Percentiles rank a stretch among this genome's conserved stretches.
Conservation (phyloP, 2,888 invertebrate species). For the Neoaliturus tenellus region DNA sequence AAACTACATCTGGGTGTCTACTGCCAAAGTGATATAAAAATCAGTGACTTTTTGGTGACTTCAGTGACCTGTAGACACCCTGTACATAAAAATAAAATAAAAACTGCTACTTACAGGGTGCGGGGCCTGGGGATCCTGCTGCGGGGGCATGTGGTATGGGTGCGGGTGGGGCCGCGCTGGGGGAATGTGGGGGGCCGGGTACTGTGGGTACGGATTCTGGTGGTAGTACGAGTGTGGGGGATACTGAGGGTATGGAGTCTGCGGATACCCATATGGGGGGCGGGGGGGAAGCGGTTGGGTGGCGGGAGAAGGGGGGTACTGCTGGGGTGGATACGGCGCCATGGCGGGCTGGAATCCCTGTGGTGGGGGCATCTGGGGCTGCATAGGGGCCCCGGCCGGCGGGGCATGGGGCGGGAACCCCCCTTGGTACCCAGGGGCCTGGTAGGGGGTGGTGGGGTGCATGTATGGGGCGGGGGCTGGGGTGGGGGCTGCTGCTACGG, state of each 20-base stretch:
- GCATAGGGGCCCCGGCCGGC: slow-evolving; percentile 58
- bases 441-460: slow-evolving; percentile 59
- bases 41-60: too few species aligned
- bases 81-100: too few species aligned
- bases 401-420: slow-evolving; percentile 65
- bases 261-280: slow-evolving; percentile 75
- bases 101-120: slow-evolving; percentile 49
- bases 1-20: too few species aligned
- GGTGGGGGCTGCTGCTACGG: slow-evolving; percentile 44
- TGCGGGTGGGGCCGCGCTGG: slow-evolving; percentile 59
- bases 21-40: too few species aligned
- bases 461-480: slow-evolving; percentile 55
- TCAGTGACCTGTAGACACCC: too few species aligned
- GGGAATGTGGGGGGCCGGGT: slow-evolving; percentile 56
- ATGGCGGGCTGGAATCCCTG: slow-evolving; percentile 70
- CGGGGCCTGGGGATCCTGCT: slow-evolving; percentile 50
- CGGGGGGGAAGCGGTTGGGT: slow-evolving; percentile 73
- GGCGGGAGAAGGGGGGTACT: slow-evolving; percentile 69
- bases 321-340: slow-evolving; percentile 76
- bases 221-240: slow-evolving; percentile 70
- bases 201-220: slow-evolving; percentile 62
- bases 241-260: slow-evolving; percentile 75
- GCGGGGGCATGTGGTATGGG: slow-evolving; percentile 55
- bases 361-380: slow-evolving; percentile 57
- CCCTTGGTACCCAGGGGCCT: slow-evolving; percentile 45